Evolutionary conservation across 2,113 vertebrate genomes (phyloP), one percentile per base, ranked within the genome.

Genomic region (Phalacrocorax aristotelis): DNA sequence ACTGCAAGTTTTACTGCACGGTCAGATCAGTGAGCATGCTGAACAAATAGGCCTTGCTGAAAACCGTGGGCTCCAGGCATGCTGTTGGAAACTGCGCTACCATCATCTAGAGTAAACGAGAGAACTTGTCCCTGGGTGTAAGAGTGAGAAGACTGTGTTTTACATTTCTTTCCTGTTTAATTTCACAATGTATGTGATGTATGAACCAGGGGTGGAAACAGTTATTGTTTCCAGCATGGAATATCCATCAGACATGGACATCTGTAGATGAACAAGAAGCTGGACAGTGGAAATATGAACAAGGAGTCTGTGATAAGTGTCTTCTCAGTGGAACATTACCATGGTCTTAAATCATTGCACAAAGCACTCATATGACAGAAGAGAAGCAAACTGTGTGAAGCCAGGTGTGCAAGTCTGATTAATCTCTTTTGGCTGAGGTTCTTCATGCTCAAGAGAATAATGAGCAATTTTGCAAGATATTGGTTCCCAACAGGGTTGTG

Each of bases 371-470:
- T 16, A 2, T 89, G 92, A 88, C 75, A 4, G 27, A 90, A 82
- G 82, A 83, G 55, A 54, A 83, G 51, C 19, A 86, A 95, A 76
- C 78, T 74, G 49, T 52, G 48, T 89, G 93, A 90, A 94, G 42
- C 49, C 92, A 90, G 85, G 83, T 94, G 68, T 78, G 83, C n/a
- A 85, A 80, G 58, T 30, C 66, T 91, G 89, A 96, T 95, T 83
- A 91, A 96, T 93, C 58, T 88, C 46, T 74, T 95, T 38, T 66
- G 51, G 82, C 55, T 93, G 71, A 96, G 51, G 38, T 48, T 94
- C 80, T 83, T 88, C 34, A 64, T 52, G 48, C 64, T 90, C 87
- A 95, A 88, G 81, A 93, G 66, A 97, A 91, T 83, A 96, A 96
- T 34, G 42, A 83, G 51, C 71, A 86, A 77, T 95, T 94, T 65